Percentiles rank a stretch among this genome's conserved stretches.
phyloP scores from a whole-genome alignment of 2,797 vertebrate genomes.

The Pipistrellus pipistrellus region DNA sequence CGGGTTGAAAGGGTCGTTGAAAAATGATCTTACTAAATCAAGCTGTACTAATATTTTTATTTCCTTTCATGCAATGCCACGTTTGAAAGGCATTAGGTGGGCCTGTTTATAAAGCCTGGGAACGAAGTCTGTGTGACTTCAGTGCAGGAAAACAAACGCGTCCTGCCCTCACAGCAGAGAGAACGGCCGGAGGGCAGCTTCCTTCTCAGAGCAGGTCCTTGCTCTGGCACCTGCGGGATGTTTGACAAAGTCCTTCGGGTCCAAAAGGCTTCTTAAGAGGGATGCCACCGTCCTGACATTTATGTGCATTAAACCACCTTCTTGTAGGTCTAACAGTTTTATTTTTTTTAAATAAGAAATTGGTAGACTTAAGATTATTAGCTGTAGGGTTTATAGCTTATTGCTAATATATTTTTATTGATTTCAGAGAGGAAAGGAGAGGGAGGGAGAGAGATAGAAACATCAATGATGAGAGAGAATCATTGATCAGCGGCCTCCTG shows the following conservation, averaged over 20 bases:
- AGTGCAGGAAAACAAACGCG: conserved; percentile 51
- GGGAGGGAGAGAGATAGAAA: no score
- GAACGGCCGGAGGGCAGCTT: background rate
- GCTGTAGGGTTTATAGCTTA: background rate
- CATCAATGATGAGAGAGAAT: no score
- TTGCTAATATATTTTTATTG: background rate
- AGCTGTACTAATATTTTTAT: conserved; percentile 84
- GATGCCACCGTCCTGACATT: background rate
- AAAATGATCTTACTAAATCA: conserved; percentile 84
- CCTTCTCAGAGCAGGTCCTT: background rate
- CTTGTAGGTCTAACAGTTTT: background rate
- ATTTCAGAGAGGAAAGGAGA: no score
- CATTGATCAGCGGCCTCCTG: no score
- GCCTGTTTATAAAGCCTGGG: conserved; percentile 69
- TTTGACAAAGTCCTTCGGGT: background rate
- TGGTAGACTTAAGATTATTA: background rate
- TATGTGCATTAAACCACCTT: background rate
- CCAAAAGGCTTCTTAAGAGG: background rate
- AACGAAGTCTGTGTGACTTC: conserved; percentile 49
- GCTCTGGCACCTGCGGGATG: background rate
- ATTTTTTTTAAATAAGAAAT: background rate
- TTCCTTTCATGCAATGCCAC: conserved; percentile 84
- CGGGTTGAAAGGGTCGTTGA: conserved; percentile 69
- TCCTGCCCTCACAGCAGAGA: background rate
- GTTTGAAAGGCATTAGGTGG: conserved; percentile 77